A percentile compares a stretch with the other conserved stretches of the same genome.
Conservation (phyloP, 2,797 vertebrate genomes). For the Myiotriccus ornatus region DNA sequence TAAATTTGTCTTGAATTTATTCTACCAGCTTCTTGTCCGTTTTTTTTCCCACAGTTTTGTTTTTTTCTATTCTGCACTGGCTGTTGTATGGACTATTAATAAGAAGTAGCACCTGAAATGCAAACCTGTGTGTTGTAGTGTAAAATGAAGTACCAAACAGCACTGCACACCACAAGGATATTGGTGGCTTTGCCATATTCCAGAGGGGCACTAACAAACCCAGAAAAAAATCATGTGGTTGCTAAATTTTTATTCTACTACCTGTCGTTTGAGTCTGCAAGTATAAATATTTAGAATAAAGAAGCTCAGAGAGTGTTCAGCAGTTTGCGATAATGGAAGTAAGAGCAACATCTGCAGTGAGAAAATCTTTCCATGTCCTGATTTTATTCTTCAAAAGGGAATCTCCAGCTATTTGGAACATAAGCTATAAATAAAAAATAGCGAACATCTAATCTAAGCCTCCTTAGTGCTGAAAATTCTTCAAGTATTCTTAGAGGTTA, state of each 20-base stretch:
- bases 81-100: neutral
- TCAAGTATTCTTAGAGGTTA: slow-evolving; percentile 1
- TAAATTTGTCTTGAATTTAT: neutral
- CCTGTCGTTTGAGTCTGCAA: slow-evolving; percentile 35
- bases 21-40: neutral
- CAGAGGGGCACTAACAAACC: neutral
- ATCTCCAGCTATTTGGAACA: neutral
- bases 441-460: slow-evolving; percentile 1
- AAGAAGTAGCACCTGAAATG: slow-evolving; percentile 2
- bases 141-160: neutral
- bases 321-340: slow-evolving; percentile 16
- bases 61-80: neutral
- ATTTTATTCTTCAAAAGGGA: slow-evolving; percentile 54
- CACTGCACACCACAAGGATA: neutral
- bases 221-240: neutral
- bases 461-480: slow-evolving; percentile 11
- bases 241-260: slow-evolving; percentile 28
- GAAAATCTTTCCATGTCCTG: slow-evolving; percentile 25
- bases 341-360: neutral
- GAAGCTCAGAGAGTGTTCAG: neutral
- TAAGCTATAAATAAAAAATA: slow-evolving; percentile 46
- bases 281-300: slow-evolving; percentile 50
- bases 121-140: neutral
- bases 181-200: neutral
- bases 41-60: neutral